Percentiles rank a stretch among this genome's conserved stretches.
Evolutionary conservation across 2,113 vertebrate species (phyloP).

Genomic region (Ahaetulla prasina): DNA sequence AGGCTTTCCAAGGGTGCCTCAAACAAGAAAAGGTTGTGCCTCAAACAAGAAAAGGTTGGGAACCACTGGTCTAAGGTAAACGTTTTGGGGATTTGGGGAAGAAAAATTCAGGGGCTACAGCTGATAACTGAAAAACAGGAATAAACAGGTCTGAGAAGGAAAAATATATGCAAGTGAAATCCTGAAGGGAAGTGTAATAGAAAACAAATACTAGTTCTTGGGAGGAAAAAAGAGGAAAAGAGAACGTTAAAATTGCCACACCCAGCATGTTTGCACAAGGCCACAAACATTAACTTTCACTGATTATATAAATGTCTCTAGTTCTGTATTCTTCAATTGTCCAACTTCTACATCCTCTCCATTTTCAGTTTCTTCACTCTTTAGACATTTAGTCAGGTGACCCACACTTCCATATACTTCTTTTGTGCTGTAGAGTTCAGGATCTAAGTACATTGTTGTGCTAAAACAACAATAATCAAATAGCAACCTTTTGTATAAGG

Average conservation of each 20-base stretch:
- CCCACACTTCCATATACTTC: constrained; percentile 1
- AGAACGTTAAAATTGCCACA: not conserved
- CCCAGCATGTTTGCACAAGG: not conserved
- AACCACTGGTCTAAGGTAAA: too few species aligned
- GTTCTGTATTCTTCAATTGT: not conserved
- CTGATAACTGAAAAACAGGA: not conserved
- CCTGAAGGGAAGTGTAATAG: not conserved
- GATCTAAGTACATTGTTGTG: constrained; percentile 39
- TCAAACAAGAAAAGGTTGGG: too few species aligned
- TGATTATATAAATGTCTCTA: not conserved
- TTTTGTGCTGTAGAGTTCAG: not conserved
- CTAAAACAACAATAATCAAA: constrained; percentile 43
- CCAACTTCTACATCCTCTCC: not conserved
- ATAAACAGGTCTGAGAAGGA: not conserved
- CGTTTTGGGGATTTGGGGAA: too few species aligned
- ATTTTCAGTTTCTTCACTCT: constrained; percentile 14
- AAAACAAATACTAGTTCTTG: not conserved
- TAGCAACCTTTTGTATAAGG: constrained; percentile 18
- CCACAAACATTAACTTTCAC: not conserved
- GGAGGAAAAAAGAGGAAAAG: not conserved
- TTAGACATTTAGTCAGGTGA: constrained; percentile 5
- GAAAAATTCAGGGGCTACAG: too few species aligned
- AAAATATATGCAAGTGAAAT: not conserved
- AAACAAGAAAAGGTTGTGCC: too few species aligned
- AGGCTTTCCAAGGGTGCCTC: too few species aligned